A percentile compares a stretch with the other conserved stretches of the same genome.
Evolutionary conservation across 2,113 vertebrate species (phyloP).

Genomic region (Perognathus longimembris): DNA sequence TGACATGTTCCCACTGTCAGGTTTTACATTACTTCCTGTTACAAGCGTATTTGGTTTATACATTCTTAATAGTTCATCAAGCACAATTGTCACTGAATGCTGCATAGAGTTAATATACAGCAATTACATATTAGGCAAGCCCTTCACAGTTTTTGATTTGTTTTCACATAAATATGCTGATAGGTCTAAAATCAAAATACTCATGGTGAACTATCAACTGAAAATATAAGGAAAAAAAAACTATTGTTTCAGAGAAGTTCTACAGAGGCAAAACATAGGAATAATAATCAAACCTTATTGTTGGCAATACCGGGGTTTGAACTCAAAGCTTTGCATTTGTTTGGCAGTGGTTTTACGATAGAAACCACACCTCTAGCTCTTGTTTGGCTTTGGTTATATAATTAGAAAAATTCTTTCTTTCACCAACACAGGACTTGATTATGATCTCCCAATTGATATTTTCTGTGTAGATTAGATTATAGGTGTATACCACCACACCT

Average conservation of each 20-base stretch:
- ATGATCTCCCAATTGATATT: no score
- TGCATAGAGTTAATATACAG: slow-evolving; percentile 44
- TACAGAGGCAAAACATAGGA: neutral
- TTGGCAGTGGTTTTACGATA: no score
- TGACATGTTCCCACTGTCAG: slow-evolving; percentile 21
- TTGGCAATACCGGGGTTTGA: no score
- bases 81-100: slow-evolving; percentile 29
- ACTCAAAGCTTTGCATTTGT: no score
- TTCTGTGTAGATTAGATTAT: no score
- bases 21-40: slow-evolving; percentile 48
- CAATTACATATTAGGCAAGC: slow-evolving; percentile 29
- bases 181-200: slow-evolving; percentile 18
- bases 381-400: no score
- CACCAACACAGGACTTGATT: no score
- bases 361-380: no score
- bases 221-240: neutral
- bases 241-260: neutral
- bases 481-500: no score
- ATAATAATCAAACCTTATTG: neutral
- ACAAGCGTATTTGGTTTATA: slow-evolving; percentile 49
- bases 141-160: slow-evolving; percentile 33
- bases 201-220: neutral
- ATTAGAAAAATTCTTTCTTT: no score
- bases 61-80: slow-evolving; percentile 62
- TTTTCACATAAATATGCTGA: neutral